Evolutionary conservation across 2,888 invertebrate species (phyloP).

Genomic region (Melangyna quadrimaculata): DNA sequence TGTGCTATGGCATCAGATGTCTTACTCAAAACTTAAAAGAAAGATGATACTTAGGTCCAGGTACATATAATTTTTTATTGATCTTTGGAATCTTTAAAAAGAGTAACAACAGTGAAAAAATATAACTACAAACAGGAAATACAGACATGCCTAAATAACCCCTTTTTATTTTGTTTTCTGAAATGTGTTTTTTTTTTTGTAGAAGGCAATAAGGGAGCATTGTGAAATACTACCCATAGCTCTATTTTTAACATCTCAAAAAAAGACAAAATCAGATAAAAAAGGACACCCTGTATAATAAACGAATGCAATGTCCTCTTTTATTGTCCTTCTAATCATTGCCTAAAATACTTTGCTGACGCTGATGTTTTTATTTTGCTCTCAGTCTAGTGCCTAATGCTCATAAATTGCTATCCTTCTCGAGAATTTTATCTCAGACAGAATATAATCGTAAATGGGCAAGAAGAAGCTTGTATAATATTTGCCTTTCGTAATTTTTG

Average conservation of each 20-base stretch:
- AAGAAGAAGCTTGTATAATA: background rate
- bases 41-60: too few relatives aligned
- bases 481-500: background rate
- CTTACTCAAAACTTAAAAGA: too few relatives aligned
- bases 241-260: background rate
- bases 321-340: background rate
- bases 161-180: too few relatives aligned
- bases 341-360: background rate
- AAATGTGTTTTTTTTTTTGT: too few relatives aligned
- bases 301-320: background rate
- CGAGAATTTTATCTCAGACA: background rate
- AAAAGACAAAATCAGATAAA: background rate
- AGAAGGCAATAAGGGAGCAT: too few relatives aligned
- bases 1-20: too few relatives aligned
- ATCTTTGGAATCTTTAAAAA: too few relatives aligned
- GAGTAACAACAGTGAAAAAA: too few relatives aligned
- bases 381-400: background rate
- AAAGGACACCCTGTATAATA: background rate
- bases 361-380: conserved; percentile 8
- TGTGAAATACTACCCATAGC: too few relatives aligned
- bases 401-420: background rate
- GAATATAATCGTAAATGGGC: background rate
- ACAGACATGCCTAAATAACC: too few relatives aligned
- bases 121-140: too few relatives aligned
- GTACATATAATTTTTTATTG: too few relatives aligned